Evolutionary conservation across 1,140 invertebrate genomes (phyloP).

Genomic region (Macrobrachium nipponense): DNA sequence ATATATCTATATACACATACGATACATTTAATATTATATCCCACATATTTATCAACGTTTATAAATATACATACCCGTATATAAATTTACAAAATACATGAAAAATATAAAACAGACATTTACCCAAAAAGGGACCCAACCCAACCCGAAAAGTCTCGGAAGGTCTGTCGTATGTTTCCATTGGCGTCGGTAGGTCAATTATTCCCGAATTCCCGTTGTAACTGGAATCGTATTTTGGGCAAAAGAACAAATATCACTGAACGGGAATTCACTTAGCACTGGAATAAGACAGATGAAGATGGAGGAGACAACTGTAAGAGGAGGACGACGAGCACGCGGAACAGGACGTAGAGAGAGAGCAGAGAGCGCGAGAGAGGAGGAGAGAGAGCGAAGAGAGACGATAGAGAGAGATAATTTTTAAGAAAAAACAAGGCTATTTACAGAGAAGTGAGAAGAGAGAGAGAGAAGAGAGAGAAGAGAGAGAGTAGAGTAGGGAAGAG

Average conservation of each 20-base stretch:
- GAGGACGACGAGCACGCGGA: no score
- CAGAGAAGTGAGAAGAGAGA: not conserved
- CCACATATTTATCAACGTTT: no score
- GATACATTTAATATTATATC: no score
- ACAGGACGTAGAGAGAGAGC: conserved; percentile 2
- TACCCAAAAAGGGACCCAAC: not conserved
- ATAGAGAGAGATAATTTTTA: not conserved
- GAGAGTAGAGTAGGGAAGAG: no score
- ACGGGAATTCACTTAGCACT: conserved; percentile 47
- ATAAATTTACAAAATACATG: no score
- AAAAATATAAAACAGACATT: not conserved
- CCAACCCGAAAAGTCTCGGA: not conserved
- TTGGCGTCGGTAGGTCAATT: conserved; percentile 38
- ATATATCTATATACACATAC: no score
- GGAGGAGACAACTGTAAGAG: conserved; percentile 5
- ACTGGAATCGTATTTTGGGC: conserved; percentile 50
- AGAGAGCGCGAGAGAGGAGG: conserved; percentile 5
- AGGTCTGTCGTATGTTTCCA: conserved; percentile 8
- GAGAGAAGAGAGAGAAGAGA: not conserved
- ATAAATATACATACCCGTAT: no score
- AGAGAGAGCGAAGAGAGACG: not conserved
- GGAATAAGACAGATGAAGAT: conserved; percentile 40
- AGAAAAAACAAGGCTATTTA: not conserved
- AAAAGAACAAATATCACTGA: conserved; percentile 58
- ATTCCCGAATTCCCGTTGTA: conserved; percentile 58